Evolutionary conservation across 2,797 vertebrate species (phyloP).

Genomic region (Strix occidentalis): DNA sequence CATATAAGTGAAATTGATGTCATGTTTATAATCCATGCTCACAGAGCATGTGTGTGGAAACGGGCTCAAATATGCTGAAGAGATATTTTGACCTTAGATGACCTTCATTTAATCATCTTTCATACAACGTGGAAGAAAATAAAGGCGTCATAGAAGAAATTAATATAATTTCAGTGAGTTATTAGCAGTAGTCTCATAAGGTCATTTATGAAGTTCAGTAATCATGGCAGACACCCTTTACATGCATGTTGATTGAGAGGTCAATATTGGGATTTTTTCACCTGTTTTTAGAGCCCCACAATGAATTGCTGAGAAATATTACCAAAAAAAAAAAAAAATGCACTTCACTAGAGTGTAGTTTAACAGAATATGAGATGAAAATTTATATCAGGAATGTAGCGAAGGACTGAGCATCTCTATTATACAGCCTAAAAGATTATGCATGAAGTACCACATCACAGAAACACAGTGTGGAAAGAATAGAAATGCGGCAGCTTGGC

Average conservation of each 20-base stretch:
- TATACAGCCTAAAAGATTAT: not conserved
- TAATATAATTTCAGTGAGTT: not conserved
- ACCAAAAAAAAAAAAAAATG: not conserved
- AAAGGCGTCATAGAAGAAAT: not conserved
- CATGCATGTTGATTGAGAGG: not conserved
- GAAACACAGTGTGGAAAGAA: not conserved
- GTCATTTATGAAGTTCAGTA: not conserved
- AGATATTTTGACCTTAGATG: not conserved
- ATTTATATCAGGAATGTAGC: not conserved
- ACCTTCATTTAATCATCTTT: slow-evolving; percentile 11
- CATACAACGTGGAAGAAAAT: not conserved
- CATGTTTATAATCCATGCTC: not conserved
- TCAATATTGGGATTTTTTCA: not conserved
- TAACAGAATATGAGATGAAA: not conserved
- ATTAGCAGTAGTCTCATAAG: not conserved
- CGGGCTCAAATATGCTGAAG: not conserved
- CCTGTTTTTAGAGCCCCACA: not conserved
- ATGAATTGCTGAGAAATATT: not conserved
- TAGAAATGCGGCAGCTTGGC: not conserved
- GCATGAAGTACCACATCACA: not conserved
- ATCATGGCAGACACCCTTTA: not conserved
- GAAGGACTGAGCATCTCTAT: not conserved
- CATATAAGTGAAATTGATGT: not conserved
- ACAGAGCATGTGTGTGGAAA: not conserved
- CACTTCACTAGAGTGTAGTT: not conserved